Conservation (phyloP, 2,113 vertebrate genomes). For the Noctilio leporinus region DNA sequence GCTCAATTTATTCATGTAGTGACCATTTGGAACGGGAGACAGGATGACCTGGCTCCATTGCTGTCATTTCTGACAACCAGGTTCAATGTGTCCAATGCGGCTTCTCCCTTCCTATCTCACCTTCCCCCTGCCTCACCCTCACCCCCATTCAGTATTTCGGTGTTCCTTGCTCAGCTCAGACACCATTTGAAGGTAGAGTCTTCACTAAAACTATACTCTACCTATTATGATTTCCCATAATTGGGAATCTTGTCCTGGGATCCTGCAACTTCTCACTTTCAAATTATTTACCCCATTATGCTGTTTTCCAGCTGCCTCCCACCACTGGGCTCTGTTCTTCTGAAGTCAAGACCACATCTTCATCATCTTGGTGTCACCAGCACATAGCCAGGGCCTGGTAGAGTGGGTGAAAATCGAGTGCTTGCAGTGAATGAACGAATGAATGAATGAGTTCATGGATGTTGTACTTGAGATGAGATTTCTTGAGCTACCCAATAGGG, state of each 20-base stretch:
- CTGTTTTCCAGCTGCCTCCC: background rate
- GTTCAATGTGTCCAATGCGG: background rate
- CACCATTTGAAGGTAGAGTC: background rate
- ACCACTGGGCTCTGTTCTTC: background rate
- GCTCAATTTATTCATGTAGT: background rate
- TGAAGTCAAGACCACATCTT: background rate
- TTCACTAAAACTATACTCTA: background rate
- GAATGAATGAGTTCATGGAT: background rate
- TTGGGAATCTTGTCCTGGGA: background rate
- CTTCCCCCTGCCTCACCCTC: background rate
- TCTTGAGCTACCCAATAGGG: slow-evolving; percentile 10
- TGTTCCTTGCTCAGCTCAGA: background rate
- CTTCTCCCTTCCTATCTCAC: background rate
- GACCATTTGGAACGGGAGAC: background rate
- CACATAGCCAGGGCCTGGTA: background rate
- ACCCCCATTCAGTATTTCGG: background rate
- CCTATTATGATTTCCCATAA: background rate
- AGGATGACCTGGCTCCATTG: background rate
- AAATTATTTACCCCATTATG: background rate
- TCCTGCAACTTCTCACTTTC: background rate
- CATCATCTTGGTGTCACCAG: background rate
- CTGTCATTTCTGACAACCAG: background rate
- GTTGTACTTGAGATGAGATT: background rate
- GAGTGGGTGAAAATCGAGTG: background rate
- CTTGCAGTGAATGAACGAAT: background rate